Percentiles rank a stretch among this genome's conserved stretches.
phyloP scores from a whole-genome alignment of 1,140 invertebrate species.

The Tetragnatha versicolor region DNA sequence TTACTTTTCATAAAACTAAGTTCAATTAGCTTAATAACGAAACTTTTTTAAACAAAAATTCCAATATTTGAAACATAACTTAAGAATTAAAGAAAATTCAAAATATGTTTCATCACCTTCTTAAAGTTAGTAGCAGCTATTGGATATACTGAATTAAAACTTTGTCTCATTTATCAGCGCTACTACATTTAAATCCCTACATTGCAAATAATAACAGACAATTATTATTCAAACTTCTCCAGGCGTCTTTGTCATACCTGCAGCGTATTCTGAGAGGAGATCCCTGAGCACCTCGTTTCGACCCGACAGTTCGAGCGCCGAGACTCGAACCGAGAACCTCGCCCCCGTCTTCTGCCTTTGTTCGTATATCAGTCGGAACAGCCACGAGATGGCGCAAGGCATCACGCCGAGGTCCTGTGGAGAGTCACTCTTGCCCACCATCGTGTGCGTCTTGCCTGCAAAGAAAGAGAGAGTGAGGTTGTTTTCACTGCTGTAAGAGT shows the following conservation, averaged over 20 bases:
- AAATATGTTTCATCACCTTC: too few relatives aligned
- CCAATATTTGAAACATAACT: too few relatives aligned
- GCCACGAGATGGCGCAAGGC: conserved; percentile 93
- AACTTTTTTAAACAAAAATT: too few relatives aligned
- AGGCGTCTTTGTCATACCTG: conserved; percentile 17
- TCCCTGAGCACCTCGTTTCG: conserved; percentile 75
- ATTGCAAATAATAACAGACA: neutral
- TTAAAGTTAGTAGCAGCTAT: too few relatives aligned
- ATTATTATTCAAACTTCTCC: neutral
- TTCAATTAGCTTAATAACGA: too few relatives aligned
- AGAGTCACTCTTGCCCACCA: conserved; percentile 83
- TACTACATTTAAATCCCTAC: too few relatives aligned
- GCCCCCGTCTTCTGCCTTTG: conserved; percentile 90
- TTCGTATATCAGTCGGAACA: conserved; percentile 91
- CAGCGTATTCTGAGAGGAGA: conserved; percentile 80
- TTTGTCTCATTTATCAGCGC: too few relatives aligned
- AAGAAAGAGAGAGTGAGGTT: too few relatives aligned
- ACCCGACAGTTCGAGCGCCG: conserved; percentile 85
- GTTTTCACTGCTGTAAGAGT: too few relatives aligned
- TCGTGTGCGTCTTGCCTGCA: conserved; percentile 89
- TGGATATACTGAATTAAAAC: too few relatives aligned
- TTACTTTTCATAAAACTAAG: too few relatives aligned
- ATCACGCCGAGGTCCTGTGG: conserved; percentile 82
- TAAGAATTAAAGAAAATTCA: too few relatives aligned
- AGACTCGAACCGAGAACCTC: conserved; percentile 81